Percentiles rank a stretch among this genome's conserved stretches.
phyloP scores from a whole-genome alignment of 1,140 invertebrate species.

The Dryas iulia region DNA sequence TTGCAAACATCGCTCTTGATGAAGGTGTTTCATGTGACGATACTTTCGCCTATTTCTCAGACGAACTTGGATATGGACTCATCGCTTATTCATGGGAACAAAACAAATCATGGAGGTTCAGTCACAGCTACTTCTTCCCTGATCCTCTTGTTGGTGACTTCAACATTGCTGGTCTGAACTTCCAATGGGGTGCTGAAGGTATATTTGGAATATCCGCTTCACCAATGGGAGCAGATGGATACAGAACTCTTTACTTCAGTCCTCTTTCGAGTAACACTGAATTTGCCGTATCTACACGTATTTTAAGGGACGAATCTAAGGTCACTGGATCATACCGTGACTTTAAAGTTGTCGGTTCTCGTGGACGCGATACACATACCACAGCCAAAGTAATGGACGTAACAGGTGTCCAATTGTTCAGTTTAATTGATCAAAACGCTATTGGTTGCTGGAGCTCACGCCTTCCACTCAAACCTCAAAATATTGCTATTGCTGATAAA shows the following conservation, averaged over 20 bases:
- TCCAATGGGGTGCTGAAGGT: slow-evolving; percentile 90
- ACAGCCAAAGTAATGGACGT: slow-evolving; percentile 87
- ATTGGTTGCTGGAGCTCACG: slow-evolving; percentile 90
- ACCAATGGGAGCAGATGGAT: slow-evolving; percentile 83
- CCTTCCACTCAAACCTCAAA: slow-evolving; percentile 83
- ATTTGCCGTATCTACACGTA: slow-evolving; percentile 88
- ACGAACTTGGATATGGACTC: slow-evolving; percentile 89
- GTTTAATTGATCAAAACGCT: slow-evolving; percentile 88
- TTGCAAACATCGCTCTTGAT: slow-evolving; percentile 90
- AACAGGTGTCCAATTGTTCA: slow-evolving; percentile 87
- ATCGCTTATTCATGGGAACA: slow-evolving; percentile 88
- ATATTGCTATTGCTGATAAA: slow-evolving; percentile 86
- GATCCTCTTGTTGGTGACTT: slow-evolving; percentile 89
- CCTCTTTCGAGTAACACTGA: slow-evolving; percentile 88
- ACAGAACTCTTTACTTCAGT: slow-evolving; percentile 87
- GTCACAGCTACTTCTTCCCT: slow-evolving; percentile 88
- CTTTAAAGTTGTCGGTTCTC: slow-evolving; percentile 84
- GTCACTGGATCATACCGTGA: slow-evolving; percentile 86
- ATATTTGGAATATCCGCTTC: slow-evolving; percentile 90
- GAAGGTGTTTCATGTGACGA: slow-evolving; percentile 88
- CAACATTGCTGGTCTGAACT: slow-evolving; percentile 89
- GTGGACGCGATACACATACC: slow-evolving; percentile 84
- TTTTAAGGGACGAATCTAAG: slow-evolving; percentile 84
- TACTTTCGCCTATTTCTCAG: slow-evolving; percentile 89
- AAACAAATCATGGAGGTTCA: slow-evolving; percentile 88